Evolutionary conservation across 2,797 vertebrate species (phyloP).

Genomic region (Prunella strophiata): DNA sequence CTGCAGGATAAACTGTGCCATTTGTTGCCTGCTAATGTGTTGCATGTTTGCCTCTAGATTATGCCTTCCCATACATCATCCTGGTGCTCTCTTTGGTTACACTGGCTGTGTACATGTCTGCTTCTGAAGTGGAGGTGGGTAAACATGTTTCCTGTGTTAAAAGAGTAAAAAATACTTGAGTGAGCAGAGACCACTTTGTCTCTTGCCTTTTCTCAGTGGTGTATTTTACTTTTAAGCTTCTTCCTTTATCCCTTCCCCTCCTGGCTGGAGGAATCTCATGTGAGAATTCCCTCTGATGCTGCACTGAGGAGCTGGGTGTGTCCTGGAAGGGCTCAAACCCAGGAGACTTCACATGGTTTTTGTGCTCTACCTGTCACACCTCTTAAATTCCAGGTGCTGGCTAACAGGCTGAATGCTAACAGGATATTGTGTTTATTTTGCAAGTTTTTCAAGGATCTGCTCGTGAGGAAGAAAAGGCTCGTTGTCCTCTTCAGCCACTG

Average conservation of each 20-base stretch:
- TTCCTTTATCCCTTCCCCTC: neutral
- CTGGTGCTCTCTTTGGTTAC: conserved; percentile 95
- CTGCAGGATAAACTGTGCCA: rapidly evolving
- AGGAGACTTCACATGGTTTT: neutral
- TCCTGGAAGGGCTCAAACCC: neutral
- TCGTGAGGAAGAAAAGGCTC: conserved; percentile 94
- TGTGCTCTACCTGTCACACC: rapidly evolving
- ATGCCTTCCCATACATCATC: conserved; percentile 96
- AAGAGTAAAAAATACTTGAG: neutral
- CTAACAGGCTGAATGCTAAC: neutral
- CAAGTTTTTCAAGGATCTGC: conserved; percentile 92
- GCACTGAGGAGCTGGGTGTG: neutral
- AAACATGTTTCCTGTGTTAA: neutral
- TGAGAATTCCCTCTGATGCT: neutral
- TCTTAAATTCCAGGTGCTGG: neutral
- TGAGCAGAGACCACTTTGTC: neutral
- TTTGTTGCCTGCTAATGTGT: neutral
- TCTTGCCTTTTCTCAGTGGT: neutral
- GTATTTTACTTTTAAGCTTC: neutral
- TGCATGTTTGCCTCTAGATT: conserved; percentile 83
- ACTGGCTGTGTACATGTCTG: conserved; percentile 96
- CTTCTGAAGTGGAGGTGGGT: conserved; percentile 96
- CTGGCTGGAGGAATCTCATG: neutral
- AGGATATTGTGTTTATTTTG: neutral
- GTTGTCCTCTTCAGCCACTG: conserved; percentile 97